Conservation (phyloP, 1,140 invertebrate species). For the Pachypeltis micranthus region DNA sequence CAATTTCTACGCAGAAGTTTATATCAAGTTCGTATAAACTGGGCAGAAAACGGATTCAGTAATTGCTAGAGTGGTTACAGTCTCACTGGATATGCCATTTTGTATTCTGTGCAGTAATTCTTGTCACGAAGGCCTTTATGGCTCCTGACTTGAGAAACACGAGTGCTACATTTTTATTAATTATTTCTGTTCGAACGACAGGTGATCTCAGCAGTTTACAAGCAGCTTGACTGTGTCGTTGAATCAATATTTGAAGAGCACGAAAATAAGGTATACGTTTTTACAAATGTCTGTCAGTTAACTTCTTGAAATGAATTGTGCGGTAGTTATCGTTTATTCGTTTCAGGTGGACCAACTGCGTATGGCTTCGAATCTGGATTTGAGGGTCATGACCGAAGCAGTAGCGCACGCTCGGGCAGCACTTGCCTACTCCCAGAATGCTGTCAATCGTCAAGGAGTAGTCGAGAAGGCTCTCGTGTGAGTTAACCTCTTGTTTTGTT, state of each 20-base stretch:
- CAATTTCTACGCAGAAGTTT: too few species aligned
- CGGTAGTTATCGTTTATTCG: neutral
- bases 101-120: too few species aligned
- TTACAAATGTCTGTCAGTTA: too few species aligned
- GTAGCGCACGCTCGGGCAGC: conserved; percentile 4
- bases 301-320: neutral
- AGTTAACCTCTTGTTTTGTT: too few species aligned
- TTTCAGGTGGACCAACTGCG: conserved; percentile 4
- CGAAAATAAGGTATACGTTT: conserved; percentile 32
- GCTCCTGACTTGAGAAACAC: too few species aligned
- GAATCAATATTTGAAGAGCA: conserved; percentile 47
- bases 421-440: neutral
- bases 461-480: conserved; percentile 5
- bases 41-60: too few species aligned
- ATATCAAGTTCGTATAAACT: too few species aligned
- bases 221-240: conserved; percentile 41
- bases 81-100: too few species aligned
- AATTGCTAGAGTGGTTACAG: too few species aligned
- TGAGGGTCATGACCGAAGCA: conserved; percentile 4
- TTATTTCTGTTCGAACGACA: neutral
- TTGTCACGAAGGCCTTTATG: too few species aligned
- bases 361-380: conserved; percentile 8
- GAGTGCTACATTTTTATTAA: too few species aligned
- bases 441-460: neutral
- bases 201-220: conserved; percentile 40